These are phyloP conservation scores for Sphaerodactylus townsendi DNA, from an alignment of 2,113 vertebrate species.

Conservation along the genomic window DNA sequence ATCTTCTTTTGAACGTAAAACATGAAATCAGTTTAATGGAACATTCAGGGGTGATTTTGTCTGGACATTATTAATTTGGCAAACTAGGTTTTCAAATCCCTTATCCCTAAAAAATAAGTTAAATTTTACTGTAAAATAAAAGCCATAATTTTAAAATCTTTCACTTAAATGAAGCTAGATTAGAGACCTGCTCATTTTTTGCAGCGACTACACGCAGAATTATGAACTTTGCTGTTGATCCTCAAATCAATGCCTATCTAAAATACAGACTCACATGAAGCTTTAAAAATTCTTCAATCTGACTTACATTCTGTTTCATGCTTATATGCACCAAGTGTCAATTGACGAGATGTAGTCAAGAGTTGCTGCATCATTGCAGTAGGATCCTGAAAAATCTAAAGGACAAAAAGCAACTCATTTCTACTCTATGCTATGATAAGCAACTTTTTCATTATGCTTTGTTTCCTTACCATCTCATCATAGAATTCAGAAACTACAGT, in stretches of 20 bases:
- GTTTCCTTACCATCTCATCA: slow-evolving; percentile 91
- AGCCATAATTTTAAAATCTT: neutral
- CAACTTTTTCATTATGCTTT: neutral
- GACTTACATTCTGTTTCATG: slow-evolving; percentile 98
- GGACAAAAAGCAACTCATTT: slow-evolving; percentile 25
- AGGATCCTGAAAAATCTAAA: slow-evolving; percentile 97
- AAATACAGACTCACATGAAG: neutral
- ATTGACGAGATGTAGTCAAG: slow-evolving; percentile 93
- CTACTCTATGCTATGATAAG: neutral
- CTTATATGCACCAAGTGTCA: slow-evolving; percentile 95
- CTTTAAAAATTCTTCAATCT: neutral
- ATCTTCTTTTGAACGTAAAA: neutral
- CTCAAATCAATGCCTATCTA: neutral
- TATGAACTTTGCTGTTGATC: neutral
- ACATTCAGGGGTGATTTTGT: neutral
- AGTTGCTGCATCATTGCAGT: slow-evolving; percentile 99
- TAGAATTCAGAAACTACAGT: slow-evolving; percentile 98
- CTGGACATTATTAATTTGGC: neutral
- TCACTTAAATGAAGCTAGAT: neutral
- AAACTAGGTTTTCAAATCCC: neutral
- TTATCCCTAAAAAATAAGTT: neutral
- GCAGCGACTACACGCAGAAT: neutral
- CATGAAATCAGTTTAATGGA: neutral
- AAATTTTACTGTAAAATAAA: neutral
- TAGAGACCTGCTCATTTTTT: neutral